Percentiles rank a stretch among this genome's conserved stretches.
These are phyloP conservation scores for Diachasmimorpha longicaudata DNA, from an alignment of 1,140 invertebrate genomes.

Conservation along the genomic window DNA sequence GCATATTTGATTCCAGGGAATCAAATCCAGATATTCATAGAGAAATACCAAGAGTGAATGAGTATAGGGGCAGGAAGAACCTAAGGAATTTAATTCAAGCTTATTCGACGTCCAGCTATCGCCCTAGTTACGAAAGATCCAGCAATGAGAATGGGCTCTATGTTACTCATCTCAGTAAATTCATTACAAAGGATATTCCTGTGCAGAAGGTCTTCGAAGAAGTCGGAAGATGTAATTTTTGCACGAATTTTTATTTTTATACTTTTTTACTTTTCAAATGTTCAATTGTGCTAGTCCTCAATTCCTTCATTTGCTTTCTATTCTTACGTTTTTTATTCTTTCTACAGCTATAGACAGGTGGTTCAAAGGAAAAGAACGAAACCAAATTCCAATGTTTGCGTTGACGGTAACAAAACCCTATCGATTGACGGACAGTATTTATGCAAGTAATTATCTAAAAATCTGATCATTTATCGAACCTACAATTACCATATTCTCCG, in stretches of 20 bases:
- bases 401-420: constrained; percentile 47
- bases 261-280: too few species aligned
- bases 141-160: constrained; percentile 47
- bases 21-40: constrained; percentile 47
- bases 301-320: too few species aligned
- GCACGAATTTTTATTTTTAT: too few species aligned
- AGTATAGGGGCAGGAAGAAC: constrained; percentile 47
- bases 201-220: constrained; percentile 50
- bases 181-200: constrained; percentile 44
- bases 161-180: constrained; percentile 46
- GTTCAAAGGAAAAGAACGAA: constrained; percentile 45
- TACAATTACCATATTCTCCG: too few species aligned
- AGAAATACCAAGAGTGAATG: constrained; percentile 45
- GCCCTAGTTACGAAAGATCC: constrained; percentile 47
- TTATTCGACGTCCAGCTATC: constrained; percentile 50
- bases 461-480: neutral
- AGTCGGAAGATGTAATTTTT: constrained; percentile 48
- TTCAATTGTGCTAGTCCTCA: too few species aligned
- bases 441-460: constrained; percentile 35
- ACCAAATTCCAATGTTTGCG: constrained; percentile 53
- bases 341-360: constrained; percentile 44
- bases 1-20: constrained; percentile 36
- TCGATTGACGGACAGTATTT: constrained; percentile 43
- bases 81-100: constrained; percentile 51
- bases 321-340: neutral